phyloP scores from a whole-genome alignment of 2,888 invertebrate genomes.

The Drosophila emarginata region DNA sequence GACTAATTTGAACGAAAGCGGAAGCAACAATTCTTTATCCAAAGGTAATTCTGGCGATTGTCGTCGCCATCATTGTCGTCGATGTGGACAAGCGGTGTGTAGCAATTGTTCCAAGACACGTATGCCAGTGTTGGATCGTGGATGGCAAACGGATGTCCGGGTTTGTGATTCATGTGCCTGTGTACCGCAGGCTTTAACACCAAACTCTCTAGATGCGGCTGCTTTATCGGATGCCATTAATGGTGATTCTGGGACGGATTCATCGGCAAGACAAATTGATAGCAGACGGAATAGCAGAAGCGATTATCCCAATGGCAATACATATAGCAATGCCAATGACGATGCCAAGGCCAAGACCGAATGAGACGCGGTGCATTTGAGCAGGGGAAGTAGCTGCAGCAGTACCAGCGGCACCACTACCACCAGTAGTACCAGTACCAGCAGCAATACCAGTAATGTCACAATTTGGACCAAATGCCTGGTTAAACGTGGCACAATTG shows the following conservation, averaged over 20 bases:
- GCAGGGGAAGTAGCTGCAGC: slow-evolving; percentile 8
- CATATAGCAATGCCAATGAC: slow-evolving; percentile 45
- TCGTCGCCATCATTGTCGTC: slow-evolving; percentile 86
- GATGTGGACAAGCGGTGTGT: slow-evolving; percentile 89
- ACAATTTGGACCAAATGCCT: slow-evolving; percentile 55
- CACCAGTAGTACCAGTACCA: slow-evolving; percentile 32
- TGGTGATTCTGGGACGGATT: slow-evolving; percentile 19
- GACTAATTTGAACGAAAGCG: background rate
- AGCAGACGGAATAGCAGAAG: background rate
- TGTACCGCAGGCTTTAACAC: slow-evolving; percentile 40
- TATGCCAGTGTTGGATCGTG: slow-evolving; percentile 87
- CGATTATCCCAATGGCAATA: slow-evolving; percentile 17
- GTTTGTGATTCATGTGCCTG: slow-evolving; percentile 88
- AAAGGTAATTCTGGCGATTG: slow-evolving; percentile 68
- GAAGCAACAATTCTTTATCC: background rate
- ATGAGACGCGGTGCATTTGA: slow-evolving; percentile 46
- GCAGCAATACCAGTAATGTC: slow-evolving; percentile 34
- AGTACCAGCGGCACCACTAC: slow-evolving; percentile 42
- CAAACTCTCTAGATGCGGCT: slow-evolving; percentile 13
- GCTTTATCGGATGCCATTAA: slow-evolving; percentile 52
- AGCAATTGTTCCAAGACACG: slow-evolving; percentile 83
- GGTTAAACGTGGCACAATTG: slow-evolving; percentile 21
- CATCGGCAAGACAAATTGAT: background rate
- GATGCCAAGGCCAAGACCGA: slow-evolving; percentile 56
- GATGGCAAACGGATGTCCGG: slow-evolving; percentile 89